Conservation (phyloP, 2,888 invertebrate species). For the Andrena flavipes region DNA sequence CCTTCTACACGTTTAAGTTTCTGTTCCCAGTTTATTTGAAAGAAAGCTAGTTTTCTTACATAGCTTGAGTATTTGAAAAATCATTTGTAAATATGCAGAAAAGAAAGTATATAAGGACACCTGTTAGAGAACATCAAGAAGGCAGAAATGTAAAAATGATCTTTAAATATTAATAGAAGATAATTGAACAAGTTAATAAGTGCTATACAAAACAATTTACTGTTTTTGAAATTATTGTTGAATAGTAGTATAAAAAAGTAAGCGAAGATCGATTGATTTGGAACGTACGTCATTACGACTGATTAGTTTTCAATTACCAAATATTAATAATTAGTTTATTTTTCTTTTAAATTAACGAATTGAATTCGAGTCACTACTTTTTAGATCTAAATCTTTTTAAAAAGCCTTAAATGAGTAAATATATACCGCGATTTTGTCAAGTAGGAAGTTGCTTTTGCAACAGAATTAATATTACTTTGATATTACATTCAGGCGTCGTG, state of each 20-base stretch:
- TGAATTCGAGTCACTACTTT: conserved; percentile 3
- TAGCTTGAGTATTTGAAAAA: conserved; percentile 21
- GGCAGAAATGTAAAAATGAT: conserved; percentile 42
- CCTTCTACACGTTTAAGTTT: conserved; percentile 11
- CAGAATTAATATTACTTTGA: conserved; percentile 18
- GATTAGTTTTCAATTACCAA: conserved; percentile 18
- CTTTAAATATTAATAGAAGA: conserved; percentile 39
- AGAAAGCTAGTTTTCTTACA: conserved; percentile 17
- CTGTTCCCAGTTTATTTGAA: conserved; percentile 10
- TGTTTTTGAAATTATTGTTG: conserved; percentile 40
- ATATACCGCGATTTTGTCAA: not conserved
- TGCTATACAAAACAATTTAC: conserved; percentile 34
- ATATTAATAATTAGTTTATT: conserved; percentile 11
- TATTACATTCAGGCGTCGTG: not conserved
- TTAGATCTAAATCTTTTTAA: conserved; percentile 1
- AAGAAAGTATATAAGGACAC: conserved; percentile 38
- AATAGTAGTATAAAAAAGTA: conserved; percentile 34
- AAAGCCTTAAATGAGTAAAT: conserved; percentile 13
- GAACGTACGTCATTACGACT: not conserved
- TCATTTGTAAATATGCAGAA: conserved; percentile 55
- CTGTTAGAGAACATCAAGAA: conserved; percentile 24
- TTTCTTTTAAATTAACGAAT: not conserved
- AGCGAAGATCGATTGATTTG: conserved; percentile 15
- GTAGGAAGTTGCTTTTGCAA: conserved; percentile 16
- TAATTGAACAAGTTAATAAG: conserved; percentile 36